phyloP scores from a whole-genome alignment of 2,113 vertebrate genomes.

The Propithecus coquereli region DNA sequence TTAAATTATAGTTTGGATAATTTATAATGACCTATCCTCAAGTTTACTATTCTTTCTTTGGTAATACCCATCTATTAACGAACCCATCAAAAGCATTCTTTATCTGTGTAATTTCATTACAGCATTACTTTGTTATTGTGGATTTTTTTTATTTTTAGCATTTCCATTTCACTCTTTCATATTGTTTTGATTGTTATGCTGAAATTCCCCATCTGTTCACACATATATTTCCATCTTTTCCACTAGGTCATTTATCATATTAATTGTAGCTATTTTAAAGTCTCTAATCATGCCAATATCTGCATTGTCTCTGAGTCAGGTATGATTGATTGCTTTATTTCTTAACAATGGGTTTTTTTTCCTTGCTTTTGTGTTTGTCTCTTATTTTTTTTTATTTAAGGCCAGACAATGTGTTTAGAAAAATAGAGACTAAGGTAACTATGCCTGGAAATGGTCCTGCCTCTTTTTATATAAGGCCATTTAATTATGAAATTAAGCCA shows the following conservation, averaged over 20 bases:
- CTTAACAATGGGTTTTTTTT: background rate
- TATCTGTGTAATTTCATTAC: background rate
- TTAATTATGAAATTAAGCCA: constrained; percentile 24
- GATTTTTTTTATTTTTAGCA: background rate
- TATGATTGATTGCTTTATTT: constrained; percentile 24
- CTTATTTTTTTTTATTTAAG: constrained; percentile 5
- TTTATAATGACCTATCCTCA: background rate
- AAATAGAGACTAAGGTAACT: background rate
- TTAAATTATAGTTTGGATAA: constrained; percentile 12
- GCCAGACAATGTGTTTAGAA: constrained; percentile 3
- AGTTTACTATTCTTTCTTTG: constrained; percentile 13
- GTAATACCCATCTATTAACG: background rate
- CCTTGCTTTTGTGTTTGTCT: background rate
- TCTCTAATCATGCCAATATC: background rate
- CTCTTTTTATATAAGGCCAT: background rate
- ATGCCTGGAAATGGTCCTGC: background rate
- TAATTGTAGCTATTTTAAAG: constrained; percentile 30
- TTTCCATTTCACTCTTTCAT: constrained; percentile 10
- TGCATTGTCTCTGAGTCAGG: background rate
- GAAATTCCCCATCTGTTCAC: background rate
- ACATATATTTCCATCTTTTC: background rate
- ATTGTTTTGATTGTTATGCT: background rate
- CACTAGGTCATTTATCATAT: background rate
- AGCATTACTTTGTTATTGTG: background rate
- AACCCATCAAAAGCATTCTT: background rate